A percentile compares a stretch with the other conserved stretches of the same genome.
Evolutionary conservation across 2,888 invertebrate species (phyloP).

Genomic region (Anaspis maculata): DNA sequence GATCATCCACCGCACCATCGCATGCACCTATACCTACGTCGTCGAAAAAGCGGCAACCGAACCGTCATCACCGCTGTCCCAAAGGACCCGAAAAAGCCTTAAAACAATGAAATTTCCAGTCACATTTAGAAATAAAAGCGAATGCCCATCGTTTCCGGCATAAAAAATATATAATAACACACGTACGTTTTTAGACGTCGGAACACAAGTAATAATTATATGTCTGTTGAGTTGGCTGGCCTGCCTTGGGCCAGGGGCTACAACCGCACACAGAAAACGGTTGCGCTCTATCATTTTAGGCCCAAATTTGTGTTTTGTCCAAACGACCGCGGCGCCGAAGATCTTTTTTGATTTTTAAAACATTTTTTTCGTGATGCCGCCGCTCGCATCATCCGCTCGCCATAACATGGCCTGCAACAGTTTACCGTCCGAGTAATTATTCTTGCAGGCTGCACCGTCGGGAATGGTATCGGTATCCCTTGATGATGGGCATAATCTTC

Average conservation of each 20-base stretch:
- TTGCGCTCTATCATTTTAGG: constrained; percentile 39
- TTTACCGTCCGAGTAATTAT: too few species aligned
- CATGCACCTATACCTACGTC: too few species aligned
- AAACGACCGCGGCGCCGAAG: constrained; percentile 9
- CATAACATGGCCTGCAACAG: too few species aligned
- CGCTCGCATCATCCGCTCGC: too few species aligned
- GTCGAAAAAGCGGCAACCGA: too few species aligned
- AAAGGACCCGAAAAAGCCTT: too few species aligned
- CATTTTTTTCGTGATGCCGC: too few species aligned
- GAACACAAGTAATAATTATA: constrained; percentile 37
- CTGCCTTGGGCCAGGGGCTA: constrained; percentile 25
- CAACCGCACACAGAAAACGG: constrained; percentile 14
- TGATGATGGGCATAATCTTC: too few species aligned
- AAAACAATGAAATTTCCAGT: constrained; percentile 15
- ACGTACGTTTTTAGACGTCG: constrained; percentile 33
- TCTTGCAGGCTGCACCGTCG: too few species aligned
- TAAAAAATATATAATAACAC: constrained; percentile 43
- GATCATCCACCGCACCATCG: too few species aligned
- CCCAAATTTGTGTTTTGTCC: constrained; percentile 32
- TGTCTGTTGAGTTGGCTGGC: constrained; percentile 33
- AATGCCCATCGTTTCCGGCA: constrained; percentile 39
- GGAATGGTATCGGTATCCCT: too few species aligned
- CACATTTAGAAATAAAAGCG: constrained; percentile 22
- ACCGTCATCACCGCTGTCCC: too few species aligned
- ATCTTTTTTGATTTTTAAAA: constrained; percentile 9